A percentile compares a stretch with the other conserved stretches of the same genome.
These are phyloP conservation scores for Garrulus glandarius DNA, from an alignment of 2,797 vertebrate genomes.

Conservation along the genomic window DNA sequence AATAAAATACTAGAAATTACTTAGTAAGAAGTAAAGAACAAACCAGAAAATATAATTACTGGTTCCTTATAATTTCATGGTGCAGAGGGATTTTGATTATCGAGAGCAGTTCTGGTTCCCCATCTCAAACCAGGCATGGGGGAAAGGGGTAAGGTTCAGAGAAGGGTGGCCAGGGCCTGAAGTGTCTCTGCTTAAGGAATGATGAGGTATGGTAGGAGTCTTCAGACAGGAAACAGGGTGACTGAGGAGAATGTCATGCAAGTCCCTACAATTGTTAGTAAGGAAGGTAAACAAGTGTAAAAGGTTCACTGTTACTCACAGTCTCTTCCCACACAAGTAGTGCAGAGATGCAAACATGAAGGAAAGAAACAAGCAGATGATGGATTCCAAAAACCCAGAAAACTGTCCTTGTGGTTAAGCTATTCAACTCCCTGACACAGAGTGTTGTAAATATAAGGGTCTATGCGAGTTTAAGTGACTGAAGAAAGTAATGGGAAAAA, in stretches of 20 bases:
- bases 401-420: background rate
- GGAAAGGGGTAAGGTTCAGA: background rate
- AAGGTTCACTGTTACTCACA: background rate
- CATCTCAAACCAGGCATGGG: background rate
- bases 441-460: background rate
- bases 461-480: background rate
- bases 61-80: accelerated
- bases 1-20: background rate
- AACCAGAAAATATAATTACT: background rate
- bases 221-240: background rate
- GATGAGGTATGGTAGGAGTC: background rate
- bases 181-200: background rate
- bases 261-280: background rate
- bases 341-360: background rate
- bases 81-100: background rate
- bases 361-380: background rate
- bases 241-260: accelerated
- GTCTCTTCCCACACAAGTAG: background rate
- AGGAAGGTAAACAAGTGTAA: background rate
- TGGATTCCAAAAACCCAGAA: background rate
- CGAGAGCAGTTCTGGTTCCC: accelerated
- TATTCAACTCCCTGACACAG: background rate
- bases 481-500: background rate
- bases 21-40: background rate
- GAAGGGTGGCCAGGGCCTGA: background rate